These are phyloP conservation scores for Lacanobia wlatinum DNA, from an alignment of 2,888 invertebrate genomes.

Conservation along the genomic window DNA sequence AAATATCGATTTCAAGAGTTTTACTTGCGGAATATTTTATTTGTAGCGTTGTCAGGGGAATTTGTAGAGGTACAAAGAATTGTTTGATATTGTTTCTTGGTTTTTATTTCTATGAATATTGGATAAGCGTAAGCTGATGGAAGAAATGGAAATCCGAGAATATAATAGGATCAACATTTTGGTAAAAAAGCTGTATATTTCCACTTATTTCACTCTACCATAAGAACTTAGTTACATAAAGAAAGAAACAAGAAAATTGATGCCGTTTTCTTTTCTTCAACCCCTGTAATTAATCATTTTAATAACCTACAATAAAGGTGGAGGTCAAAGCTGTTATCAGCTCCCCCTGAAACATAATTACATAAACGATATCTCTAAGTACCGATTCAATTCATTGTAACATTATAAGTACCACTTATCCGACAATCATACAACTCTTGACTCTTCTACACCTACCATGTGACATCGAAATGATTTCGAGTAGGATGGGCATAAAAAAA, in stretches of 20 bases:
- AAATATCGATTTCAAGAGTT: slow-evolving; percentile 70
- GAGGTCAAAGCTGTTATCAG: neutral
- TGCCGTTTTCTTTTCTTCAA: neutral
- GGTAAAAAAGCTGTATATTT: neutral
- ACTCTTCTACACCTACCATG: neutral
- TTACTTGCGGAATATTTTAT: slow-evolving; percentile 44
- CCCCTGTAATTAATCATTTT: neutral
- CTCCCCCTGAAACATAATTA: neutral
- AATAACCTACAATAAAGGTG: neutral
- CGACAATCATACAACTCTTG: too few species aligned
- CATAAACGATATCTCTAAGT: neutral
- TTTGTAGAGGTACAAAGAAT: slow-evolving; percentile 12
- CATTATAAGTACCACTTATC: slow-evolving; percentile 5
- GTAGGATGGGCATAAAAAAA: neutral
- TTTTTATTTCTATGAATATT: slow-evolving; percentile 29
- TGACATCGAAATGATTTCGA: too few species aligned
- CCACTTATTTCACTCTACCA: neutral
- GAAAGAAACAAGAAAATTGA: neutral
- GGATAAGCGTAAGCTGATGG: slow-evolving; percentile 2
- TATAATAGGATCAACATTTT: neutral
- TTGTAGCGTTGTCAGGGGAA: slow-evolving; percentile 27
- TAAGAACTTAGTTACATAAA: too few species aligned
- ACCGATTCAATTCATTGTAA: neutral
- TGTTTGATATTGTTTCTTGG: slow-evolving; percentile 15
- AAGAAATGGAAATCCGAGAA: neutral